A percentile compares a stretch with the other conserved stretches of the same genome.
Conservation (phyloP, 2,113 vertebrate species). For the Poecile atricapillus region DNA sequence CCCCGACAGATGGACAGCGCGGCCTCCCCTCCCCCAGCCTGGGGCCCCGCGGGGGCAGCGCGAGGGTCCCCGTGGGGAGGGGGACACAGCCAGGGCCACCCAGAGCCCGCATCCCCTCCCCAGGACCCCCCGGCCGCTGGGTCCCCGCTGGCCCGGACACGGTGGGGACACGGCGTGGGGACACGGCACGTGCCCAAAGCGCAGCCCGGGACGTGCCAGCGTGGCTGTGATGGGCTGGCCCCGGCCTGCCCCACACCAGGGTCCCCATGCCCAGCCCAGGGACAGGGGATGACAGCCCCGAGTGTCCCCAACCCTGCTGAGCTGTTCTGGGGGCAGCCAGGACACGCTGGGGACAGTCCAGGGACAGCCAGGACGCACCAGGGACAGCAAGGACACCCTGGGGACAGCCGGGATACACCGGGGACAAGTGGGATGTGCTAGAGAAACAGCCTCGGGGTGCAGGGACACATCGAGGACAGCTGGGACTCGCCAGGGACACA, state of each 20-base stretch:
- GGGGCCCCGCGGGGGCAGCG: background rate
- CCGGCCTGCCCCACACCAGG: background rate
- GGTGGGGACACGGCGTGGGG: background rate
- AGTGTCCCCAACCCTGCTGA: background rate
- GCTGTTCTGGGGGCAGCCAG: background rate
- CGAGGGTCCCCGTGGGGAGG: background rate
- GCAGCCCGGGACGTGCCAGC: background rate
- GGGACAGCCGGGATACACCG: background rate
- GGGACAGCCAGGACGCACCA: background rate
- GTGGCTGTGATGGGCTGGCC: background rate
- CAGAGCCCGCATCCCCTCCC: background rate
- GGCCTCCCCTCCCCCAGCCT: background rate
- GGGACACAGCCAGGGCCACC: background rate
- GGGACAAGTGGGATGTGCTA: background rate
- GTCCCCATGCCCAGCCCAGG: background rate
- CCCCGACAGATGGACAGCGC: background rate
- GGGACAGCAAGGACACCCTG: background rate
- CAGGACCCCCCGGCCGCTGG: rapidly evolving
- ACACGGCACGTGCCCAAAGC: background rate
- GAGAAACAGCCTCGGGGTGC: background rate
- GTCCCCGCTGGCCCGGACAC: background rate
- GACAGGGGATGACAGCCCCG: background rate
- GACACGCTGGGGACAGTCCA: background rate
- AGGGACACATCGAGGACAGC: background rate
- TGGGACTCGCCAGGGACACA: background rate